These are phyloP conservation scores for Nasonia longicornis DNA, from an alignment of 1,140 invertebrate genomes.

Conservation along the genomic window DNA sequence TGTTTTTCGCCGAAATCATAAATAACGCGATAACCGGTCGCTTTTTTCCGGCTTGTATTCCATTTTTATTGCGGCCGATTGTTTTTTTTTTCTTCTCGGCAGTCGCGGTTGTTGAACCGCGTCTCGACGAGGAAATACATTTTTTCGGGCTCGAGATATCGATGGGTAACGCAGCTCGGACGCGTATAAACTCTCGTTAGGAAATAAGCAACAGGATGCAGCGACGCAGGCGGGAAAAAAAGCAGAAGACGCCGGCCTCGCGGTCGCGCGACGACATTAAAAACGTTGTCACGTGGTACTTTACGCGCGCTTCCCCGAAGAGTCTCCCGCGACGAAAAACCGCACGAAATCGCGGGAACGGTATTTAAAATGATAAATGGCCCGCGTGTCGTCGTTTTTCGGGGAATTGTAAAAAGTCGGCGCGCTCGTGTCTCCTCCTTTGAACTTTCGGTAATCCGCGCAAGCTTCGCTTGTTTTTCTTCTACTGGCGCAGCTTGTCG, in stretches of 20 bases:
- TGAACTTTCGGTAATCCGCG: slow-evolving; percentile 38
- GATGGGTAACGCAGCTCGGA: too few relatives aligned
- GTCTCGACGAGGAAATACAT: too few relatives aligned
- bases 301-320: slow-evolving; percentile 33
- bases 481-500: not conserved
- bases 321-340: slow-evolving; percentile 19
- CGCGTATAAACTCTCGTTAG: not conserved
- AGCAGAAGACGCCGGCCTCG: not conserved
- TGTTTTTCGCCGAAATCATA: slow-evolving; percentile 30
- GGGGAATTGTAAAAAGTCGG: slow-evolving; percentile 37
- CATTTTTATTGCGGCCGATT: not conserved
- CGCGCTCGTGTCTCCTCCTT: slow-evolving; percentile 16
- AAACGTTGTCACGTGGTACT: slow-evolving; percentile 33
- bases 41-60: slow-evolving; percentile 16
- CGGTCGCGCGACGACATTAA: slow-evolving; percentile 21
- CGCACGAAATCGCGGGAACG: slow-evolving; percentile 41
- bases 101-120: not conserved
- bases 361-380: slow-evolving; percentile 46
- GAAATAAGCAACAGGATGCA: not conserved
- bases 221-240: not conserved
- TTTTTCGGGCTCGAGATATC: not conserved
- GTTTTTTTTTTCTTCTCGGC: not conserved
- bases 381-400: slow-evolving; percentile 32
- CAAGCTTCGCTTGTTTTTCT: slow-evolving; percentile 21
- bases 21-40: slow-evolving; percentile 24